Evolutionary conservation across 2,888 invertebrate species (phyloP).

Genomic region (Cinara cedri): DNA sequence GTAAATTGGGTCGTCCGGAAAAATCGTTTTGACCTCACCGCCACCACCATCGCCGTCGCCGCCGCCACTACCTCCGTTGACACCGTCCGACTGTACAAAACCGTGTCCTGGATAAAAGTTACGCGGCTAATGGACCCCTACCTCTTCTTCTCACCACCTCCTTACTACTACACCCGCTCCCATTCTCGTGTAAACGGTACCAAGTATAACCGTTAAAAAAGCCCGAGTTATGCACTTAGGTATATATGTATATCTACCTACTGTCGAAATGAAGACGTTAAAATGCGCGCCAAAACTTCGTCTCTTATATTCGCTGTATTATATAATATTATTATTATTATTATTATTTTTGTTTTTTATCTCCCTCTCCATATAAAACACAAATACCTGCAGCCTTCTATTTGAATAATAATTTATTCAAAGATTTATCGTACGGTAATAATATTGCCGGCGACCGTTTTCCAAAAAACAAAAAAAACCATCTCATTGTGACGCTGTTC

Average conservation of each 20-base stretch:
- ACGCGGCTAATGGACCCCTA: conserved; percentile 35
- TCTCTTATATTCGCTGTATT: not conserved
- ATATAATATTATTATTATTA: not conserved
- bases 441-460: not conserved
- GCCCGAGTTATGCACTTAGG: not conserved
- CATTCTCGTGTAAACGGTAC: too few species aligned
- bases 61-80: too few species aligned
- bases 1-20: conserved; percentile 32
- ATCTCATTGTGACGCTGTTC: too few species aligned
- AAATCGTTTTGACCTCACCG: conserved; percentile 28
- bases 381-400: too few species aligned
- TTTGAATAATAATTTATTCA: not conserved
- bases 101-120: conserved; percentile 16
- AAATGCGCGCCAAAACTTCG: conserved; percentile 34
- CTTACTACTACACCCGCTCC: too few species aligned
- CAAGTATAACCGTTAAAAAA: conserved; percentile 27
- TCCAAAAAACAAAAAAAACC: too few species aligned
- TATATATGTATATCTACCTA: not conserved
- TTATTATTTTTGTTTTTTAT: not conserved
- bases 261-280: conserved; percentile 30
- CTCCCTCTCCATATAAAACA: too few species aligned
- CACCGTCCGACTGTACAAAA: conserved; percentile 5
- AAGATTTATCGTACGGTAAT: not conserved
- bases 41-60: too few species aligned
- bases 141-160: not conserved